Base-by-base conservation (phyloP, 2,888 invertebrate species). In the Orthosia gothica region DNA sequence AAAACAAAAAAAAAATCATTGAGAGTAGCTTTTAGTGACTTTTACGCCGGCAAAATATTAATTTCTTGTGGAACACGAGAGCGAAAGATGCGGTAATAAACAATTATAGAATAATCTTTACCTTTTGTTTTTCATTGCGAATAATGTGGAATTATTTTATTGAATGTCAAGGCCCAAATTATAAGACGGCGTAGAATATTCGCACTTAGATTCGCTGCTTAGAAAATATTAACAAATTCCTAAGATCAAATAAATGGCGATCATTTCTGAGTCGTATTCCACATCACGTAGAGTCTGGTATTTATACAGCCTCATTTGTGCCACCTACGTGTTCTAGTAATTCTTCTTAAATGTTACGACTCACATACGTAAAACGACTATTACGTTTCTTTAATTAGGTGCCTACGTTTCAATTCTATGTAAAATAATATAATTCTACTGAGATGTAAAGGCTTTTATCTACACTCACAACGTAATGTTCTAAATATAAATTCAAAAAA, bases 231-330 rank as follows among this genome's bases (percentile, higher is more conserved):
- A 40, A 59, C 7, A 15, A 45, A 61, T 57, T 45, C 47, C 18
- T 15, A 15, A 55, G 32, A 20, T 63, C 55, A 45, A 49, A 55
- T 55, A 74, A 70, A 63, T 26, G 12, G 18, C 20, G 1, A 58
- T 58, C 1, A 76, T 59, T 47, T 11, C 16, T 23, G 40, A 52
- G 50, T 13, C 4, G 15, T 52, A 32, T 50, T 45, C 26, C 3
- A 23, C 32, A 5, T 49, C 26, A 66, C 18, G 26, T n/a, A 15
- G 23, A 16, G 0, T 23, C 54, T 49, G 13, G 52, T 49, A 65
- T 64, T 59, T 59, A 49, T 59, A 54, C n/a, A 76, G 52, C 3
- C 23, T 65, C 64, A 32, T 74, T 52, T 47, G 18, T 54, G 3
- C 47, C 11, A 76, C 32, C 50, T 32, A 76, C 23, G 40, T 32